Evolutionary conservation across 2,797 vertebrate species (phyloP), one percentile per base, ranked within the genome.

Genomic region (Enteromius trimaculatus): DNA sequence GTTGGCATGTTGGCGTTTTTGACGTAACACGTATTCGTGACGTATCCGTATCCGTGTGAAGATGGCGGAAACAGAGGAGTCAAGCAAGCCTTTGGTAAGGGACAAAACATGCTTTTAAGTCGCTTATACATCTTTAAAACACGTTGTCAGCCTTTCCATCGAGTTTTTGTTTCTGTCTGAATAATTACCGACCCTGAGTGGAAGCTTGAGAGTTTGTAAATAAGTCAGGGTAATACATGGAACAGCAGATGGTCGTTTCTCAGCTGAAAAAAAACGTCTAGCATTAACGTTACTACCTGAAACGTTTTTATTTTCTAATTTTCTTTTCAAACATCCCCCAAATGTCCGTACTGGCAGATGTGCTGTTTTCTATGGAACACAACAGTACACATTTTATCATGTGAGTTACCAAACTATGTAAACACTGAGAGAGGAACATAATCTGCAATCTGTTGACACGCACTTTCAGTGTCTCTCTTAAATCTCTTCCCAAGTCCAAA

Each of bases 11-110:
- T 65, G 58, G 72, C 83, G 16, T 83, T 72, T 84, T 66, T 77
- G 68, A 79, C 87, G 87, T 85, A 23, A 37, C 70, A 21, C 21
- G 62, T 64, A 19, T 10, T 39, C 29, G 47, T 88, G 86, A 89
- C 88, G 88, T 84, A n/a, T 47, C 68, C 10, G 44, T 42, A 83
- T 87, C 85, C 88, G 79, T 65, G 85, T 55, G 34, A 93, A 92
- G 68, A 96, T 95, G 95, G 93, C 94, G 91, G 93, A 93, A 82
- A 88, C 86, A 29, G 94, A 93, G 10, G 94, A 95, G 70, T 84
- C 91, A 77, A 94, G 87, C 86, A 94, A 92, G 85, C 91, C 93
- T 70, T 64, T 92, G 90, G 90, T 92, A 86, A 90, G 90, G 44
- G 39, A 55, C 23, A 81, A 78, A 82, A 64, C 13, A 44, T 14